These are phyloP conservation scores for Nomada goodeniana DNA, from an alignment of 2,888 invertebrate species.

Conservation along the genomic window DNA sequence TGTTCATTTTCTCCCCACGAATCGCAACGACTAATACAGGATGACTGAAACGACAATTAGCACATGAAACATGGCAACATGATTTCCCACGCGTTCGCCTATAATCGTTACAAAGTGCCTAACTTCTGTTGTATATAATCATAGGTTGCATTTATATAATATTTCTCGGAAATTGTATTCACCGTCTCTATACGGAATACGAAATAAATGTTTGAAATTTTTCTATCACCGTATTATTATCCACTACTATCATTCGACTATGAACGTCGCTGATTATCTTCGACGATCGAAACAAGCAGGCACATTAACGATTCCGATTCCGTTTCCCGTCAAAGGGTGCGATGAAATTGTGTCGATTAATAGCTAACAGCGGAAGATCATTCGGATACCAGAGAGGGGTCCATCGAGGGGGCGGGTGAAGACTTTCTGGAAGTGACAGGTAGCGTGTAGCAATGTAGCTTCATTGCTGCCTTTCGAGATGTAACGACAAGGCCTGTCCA, in stretches of 20 bases:
- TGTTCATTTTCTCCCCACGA: too few relatives aligned
- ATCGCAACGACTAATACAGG: background rate
- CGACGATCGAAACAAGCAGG: background rate
- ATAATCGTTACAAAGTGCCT: background rate
- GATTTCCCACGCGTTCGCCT: background rate
- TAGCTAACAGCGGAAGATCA: too few relatives aligned
- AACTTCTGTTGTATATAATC: too few relatives aligned
- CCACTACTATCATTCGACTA: background rate
- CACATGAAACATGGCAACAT: background rate
- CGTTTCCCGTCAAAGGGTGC: constrained; percentile 9
- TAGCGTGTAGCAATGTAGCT: constrained; percentile 82
- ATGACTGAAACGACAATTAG: background rate
- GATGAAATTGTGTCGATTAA: constrained; percentile 9
- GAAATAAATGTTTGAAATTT: too few relatives aligned
- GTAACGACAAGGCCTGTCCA: constrained; percentile 81
- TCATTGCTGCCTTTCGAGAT: constrained; percentile 83
- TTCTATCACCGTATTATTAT: too few relatives aligned
- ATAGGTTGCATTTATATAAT: too few relatives aligned
- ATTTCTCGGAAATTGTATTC: too few relatives aligned
- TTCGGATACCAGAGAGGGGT: constrained; percentile 28
- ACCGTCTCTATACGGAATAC: too few relatives aligned
- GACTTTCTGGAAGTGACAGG: constrained; percentile 79
- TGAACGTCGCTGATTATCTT: background rate
- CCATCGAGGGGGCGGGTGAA: constrained; percentile 27
- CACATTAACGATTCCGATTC: constrained; percentile 35